Percentiles rank a stretch among this genome's conserved stretches.
These are phyloP conservation scores for Liposcelis brunnea DNA, from an alignment of 2,888 invertebrate species.

Conservation along the genomic window DNA sequence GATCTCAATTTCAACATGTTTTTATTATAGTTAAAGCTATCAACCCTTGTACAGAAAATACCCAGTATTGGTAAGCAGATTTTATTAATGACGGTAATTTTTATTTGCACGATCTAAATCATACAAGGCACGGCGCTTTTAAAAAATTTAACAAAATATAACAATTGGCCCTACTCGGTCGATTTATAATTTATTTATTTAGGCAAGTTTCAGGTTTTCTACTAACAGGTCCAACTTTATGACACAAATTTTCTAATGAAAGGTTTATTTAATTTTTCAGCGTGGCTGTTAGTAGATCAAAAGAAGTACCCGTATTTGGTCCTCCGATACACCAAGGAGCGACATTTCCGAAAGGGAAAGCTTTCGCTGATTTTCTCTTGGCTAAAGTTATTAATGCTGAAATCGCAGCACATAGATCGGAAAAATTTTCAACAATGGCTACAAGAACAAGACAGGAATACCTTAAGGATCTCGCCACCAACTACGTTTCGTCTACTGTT, in stretches of 20 bases:
- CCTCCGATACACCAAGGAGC: slow-evolving; percentile 84
- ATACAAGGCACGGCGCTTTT: too few relatives aligned
- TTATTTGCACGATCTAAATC: not conserved
- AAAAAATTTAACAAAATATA: not conserved
- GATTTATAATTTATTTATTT: slow-evolving; percentile 1
- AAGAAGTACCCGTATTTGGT: slow-evolving; percentile 90
- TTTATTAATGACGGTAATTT: not conserved
- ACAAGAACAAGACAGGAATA: slow-evolving; percentile 89
- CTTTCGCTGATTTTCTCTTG: slow-evolving; percentile 87
- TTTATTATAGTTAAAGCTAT: slow-evolving; percentile 81
- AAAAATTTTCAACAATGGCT: slow-evolving; percentile 95
- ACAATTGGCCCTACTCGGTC: not conserved
- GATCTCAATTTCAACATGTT: slow-evolving; percentile 95
- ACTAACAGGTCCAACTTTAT: not conserved
- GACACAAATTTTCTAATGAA: slow-evolving; percentile 1
- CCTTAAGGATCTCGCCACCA: slow-evolving; percentile 77
- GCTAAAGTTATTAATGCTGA: slow-evolving; percentile 95
- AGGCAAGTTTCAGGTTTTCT: slow-evolving; percentile 2
- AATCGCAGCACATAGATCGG: slow-evolving; percentile 88
- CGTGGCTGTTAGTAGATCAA: slow-evolving; percentile 53
- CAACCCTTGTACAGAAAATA: slow-evolving; percentile 81
- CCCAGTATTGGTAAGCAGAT: slow-evolving; percentile 53
- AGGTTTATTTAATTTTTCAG: slow-evolving; percentile 18
- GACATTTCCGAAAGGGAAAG: slow-evolving; percentile 71
- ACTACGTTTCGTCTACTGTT: slow-evolving; percentile 61